These are phyloP conservation scores for Macrosteles quadrilineatus DNA, from an alignment of 1,140 invertebrate genomes.

Conservation along the genomic window DNA sequence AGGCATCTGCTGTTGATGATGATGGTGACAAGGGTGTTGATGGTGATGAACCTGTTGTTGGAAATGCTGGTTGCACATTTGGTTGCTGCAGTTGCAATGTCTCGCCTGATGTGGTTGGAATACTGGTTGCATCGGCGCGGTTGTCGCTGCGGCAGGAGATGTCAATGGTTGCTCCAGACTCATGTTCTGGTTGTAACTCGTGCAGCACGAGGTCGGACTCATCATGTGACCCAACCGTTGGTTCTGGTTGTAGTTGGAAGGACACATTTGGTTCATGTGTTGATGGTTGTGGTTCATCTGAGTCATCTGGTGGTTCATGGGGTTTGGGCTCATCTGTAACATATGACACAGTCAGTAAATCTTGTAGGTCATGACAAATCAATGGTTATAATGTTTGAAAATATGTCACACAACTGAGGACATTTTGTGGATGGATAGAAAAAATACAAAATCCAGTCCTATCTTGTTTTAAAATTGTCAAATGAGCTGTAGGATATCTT, in stretches of 20 bases:
- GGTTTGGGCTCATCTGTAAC: neutral
- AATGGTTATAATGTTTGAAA: too few relatives aligned
- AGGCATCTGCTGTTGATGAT: neutral
- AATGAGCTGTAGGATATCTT: too few relatives aligned
- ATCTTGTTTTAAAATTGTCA: too few relatives aligned
- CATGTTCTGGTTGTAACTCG: slow-evolving; percentile 25
- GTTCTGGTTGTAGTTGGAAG: slow-evolving; percentile 45
- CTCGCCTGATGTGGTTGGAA: slow-evolving; percentile 36
- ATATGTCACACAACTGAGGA: too few relatives aligned
- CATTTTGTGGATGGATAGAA: too few relatives aligned
- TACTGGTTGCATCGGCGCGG: slow-evolving; percentile 51
- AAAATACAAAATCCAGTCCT: too few relatives aligned
- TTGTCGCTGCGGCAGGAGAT: slow-evolving; percentile 60
- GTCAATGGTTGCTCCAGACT: slow-evolving; percentile 55
- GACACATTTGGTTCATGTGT: slow-evolving; percentile 24
- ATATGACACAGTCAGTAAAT: neutral
- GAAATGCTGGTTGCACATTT: slow-evolving; percentile 39
- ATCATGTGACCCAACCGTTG: slow-evolving; percentile 15
- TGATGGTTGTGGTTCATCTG: slow-evolving; percentile 18
- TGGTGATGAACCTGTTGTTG: slow-evolving; percentile 32
- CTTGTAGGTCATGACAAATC: too few relatives aligned
- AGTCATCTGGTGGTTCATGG: slow-evolving; percentile 22
- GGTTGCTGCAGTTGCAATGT: slow-evolving; percentile 44
- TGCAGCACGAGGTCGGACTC: slow-evolving; percentile 30
- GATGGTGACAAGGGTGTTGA: neutral